phyloP scores from a whole-genome alignment of 2,888 invertebrate genomes.

The Neria commutata region DNA sequence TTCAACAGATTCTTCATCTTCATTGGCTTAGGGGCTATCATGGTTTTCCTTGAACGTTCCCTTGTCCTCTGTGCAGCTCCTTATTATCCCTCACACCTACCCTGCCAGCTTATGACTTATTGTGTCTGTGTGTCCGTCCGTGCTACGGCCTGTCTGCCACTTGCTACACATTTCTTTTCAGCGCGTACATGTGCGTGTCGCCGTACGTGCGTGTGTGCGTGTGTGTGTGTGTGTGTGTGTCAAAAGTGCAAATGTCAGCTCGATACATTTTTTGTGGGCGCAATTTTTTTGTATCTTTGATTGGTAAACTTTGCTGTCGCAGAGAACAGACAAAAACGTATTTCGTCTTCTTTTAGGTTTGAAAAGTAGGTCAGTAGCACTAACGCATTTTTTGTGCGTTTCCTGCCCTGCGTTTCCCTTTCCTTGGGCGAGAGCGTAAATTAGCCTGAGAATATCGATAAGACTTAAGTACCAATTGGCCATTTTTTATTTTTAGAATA shows the following conservation, averaged over 20 bases:
- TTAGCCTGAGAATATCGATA: too few relatives aligned
- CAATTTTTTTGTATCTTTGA: background rate
- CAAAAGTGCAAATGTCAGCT: background rate
- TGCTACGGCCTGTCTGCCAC: background rate
- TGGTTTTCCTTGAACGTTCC: background rate
- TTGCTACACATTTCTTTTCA: background rate
- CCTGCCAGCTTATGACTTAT: background rate
- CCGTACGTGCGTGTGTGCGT: background rate
- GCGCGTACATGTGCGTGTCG: background rate
- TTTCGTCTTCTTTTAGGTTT: too few relatives aligned
- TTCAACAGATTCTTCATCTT: background rate
- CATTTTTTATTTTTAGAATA: too few relatives aligned
- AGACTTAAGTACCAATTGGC: too few relatives aligned
- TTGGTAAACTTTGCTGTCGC: background rate
- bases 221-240: background rate
- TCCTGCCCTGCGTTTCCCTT: too few relatives aligned
- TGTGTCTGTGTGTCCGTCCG: background rate
- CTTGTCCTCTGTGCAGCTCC: background rate
- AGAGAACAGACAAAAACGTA: background rate
- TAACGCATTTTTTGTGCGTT: too few relatives aligned
- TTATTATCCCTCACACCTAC: too few relatives aligned
- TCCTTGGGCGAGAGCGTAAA: too few relatives aligned
- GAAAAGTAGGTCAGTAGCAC: too few relatives aligned
- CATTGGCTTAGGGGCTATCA: background rate
- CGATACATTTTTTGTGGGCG: background rate